These are phyloP conservation scores for Melolontha melolontha DNA, from an alignment of 2,888 invertebrate genomes.

Conservation along the genomic window DNA sequence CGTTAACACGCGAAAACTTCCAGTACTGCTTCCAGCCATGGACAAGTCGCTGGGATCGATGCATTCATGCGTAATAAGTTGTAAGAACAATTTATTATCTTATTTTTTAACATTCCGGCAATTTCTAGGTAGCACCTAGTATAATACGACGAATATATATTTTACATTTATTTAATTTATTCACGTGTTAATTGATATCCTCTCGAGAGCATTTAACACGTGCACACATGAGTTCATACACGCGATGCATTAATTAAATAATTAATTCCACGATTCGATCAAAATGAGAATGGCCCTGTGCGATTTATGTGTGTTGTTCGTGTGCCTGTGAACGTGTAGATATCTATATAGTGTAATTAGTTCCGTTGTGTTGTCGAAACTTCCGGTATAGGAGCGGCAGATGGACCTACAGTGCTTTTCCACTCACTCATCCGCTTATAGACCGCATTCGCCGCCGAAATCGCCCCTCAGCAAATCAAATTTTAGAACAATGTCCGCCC, in stretches of 20 bases:
- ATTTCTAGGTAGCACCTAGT: no score
- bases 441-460: slow-evolving; percentile 8
- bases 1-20: no score
- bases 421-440: slow-evolving; percentile 21
- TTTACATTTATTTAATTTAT: no score
- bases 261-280: slow-evolving; percentile 25
- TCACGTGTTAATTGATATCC: no score
- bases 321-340: neutral
- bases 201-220: no score
- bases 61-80: no score
- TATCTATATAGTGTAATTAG: slow-evolving; percentile 21
- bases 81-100: no score
- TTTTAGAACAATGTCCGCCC: slow-evolving; percentile 19
- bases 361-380: slow-evolving; percentile 19
- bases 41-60: no score
- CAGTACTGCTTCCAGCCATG: no score
- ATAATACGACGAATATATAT: no score
- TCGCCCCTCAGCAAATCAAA: slow-evolving; percentile 25
- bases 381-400: slow-evolving; percentile 24
- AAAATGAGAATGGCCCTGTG: neutral
- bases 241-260: slow-evolving; percentile 20
- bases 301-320: neutral
- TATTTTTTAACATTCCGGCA: no score
- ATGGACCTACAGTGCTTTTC: slow-evolving; percentile 2
- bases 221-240: neutral